Conservation (phyloP, 1,140 invertebrate genomes). For the Anoplophora glabripennis region DNA sequence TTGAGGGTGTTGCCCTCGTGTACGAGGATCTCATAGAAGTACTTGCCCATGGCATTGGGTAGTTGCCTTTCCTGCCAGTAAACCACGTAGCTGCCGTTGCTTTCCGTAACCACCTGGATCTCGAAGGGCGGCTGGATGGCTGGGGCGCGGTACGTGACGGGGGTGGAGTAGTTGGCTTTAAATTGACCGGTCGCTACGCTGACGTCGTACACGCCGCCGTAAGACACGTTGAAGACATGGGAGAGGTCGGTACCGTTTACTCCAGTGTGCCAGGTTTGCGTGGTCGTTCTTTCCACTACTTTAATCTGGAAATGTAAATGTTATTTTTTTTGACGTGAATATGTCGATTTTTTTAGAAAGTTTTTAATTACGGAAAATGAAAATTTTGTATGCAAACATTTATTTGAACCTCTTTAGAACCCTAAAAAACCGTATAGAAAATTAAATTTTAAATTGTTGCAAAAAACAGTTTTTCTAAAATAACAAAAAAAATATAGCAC, state of each 20-base stretch:
- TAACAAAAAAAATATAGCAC: too few species aligned
- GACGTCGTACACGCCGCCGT: conserved; percentile 64
- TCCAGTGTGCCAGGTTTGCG: conserved; percentile 44
- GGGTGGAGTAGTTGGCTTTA: conserved; percentile 49
- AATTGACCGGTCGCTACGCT: conserved; percentile 56
- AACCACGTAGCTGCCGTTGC: conserved; percentile 59
- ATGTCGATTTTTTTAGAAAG: too few species aligned
- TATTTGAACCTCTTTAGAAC: not conserved
- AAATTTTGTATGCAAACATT: not conserved
- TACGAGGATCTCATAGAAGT: conserved; percentile 62
- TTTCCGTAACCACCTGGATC: conserved; percentile 54
- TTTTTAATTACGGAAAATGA: too few species aligned
- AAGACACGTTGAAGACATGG: conserved; percentile 57
- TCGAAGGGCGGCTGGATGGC: conserved; percentile 63
- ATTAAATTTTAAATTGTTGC: too few species aligned
- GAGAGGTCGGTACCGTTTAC: conserved; percentile 49
- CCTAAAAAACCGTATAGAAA: not conserved
- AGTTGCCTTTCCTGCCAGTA: conserved; percentile 57
- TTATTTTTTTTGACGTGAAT: too few species aligned
- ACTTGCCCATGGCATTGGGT: conserved; percentile 30
- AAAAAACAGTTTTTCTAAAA: too few species aligned
- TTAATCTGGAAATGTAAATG: conserved; percentile 30
- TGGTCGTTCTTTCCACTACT: conserved; percentile 42
- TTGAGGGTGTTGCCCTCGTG: conserved; percentile 56
- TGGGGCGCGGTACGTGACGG: conserved; percentile 56